Base-by-base conservation (phyloP, 2,113 vertebrate genomes). In the Pelvicachromis taeniatus region DNA sequence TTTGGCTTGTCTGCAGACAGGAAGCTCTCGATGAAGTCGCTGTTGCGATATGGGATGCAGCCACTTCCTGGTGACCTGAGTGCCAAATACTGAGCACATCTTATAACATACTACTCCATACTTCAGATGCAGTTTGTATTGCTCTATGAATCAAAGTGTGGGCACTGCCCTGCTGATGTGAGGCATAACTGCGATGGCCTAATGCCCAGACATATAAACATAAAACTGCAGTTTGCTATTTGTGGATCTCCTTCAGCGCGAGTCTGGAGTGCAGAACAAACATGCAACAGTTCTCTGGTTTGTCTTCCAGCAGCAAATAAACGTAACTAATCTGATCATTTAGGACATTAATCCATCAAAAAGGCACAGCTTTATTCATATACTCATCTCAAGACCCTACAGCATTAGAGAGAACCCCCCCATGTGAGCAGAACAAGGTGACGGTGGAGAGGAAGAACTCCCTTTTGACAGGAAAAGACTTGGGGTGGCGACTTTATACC, bases 21-120 rank as follows among this genome's bases (percentile, higher is more conserved):
- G 91, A 93, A 89, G 90, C 91, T 87, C 85, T 94, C 55, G 38
- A 83, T 80, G 87, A 81, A 87, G 84, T 78, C 3, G 35, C 85
- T 7, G 4, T 85, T 16, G 85, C 6, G 56, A 88, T 82, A 80
- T 89, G 84, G 81, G 91, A 91, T 85, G 61, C 79, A 85, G 86
- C 85, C 33, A 89, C 87, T 93, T 94, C 92, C 92, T 94, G 87
- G 53, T 90, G 84, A 92, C 81, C 88, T 82, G 65, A 70, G 53
- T 0, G 13, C 75, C 26, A 53, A 53, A 59, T n/a, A 70, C n/a
- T 26, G 21, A 70, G 33, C 61, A 5, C 61, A 11, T 19, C 19
- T 0, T 0, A 65, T 33, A 21, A 65, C 38, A 65, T 21, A 5
- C 33, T 63, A 38, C n/a, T 21, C 59, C 33, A 8, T 12, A 35